Base-by-base conservation (phyloP, 2,113 vertebrate genomes). In the Urocolius indicus region DNA sequence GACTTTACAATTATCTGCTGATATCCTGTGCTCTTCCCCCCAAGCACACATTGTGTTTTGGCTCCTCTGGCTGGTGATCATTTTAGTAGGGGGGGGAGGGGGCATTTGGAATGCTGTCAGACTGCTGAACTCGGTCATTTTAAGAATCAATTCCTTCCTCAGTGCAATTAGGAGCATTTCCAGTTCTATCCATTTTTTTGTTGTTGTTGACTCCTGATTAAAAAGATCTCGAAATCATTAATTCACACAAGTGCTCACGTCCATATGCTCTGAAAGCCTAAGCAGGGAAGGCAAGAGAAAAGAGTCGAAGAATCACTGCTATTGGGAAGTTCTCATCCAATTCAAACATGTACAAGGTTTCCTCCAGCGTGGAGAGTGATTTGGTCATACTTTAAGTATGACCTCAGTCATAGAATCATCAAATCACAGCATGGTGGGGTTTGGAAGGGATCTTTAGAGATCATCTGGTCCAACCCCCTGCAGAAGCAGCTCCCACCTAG, bases 281-380 rank as follows among this genome's bases (percentile, higher is more conserved):
- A 24, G 30, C 43, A 13, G 36, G 2, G 27, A 76, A 75, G 63
- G 65, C 14, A 26, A 59, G 45, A 71, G 57, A 36, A 49, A 66
- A n/a, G 59, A 27, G 46, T 54, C 34, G 63, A 26, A 1, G 15
- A 58, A 32, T 9, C 20, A 4, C 24, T 14, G 45, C n/a, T 18
- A 16, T 5, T 26, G 26, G 59, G 41, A 57, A 51, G 18, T 12
- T 18, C 11, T 62, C 23, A 3, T 18, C 54, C 38, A 81, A 65
- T 36, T 54, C 32, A 54, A 81, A 43, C 0, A 1, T 8, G 9
- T 15, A 32, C 0, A 2, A 16, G 10, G 2, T 52, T 34, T 65
- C 78, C 67, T 68, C 72, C n/a, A 29, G 30, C 2, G 0, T 11
- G 36, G 48, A 32, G 38, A 36, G 36, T 1, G 0, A 8, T 41